Percentiles rank a stretch among this genome's conserved stretches.
phyloP scores from a whole-genome alignment of 2,888 invertebrate species.

The Oeneis ivallda region DNA sequence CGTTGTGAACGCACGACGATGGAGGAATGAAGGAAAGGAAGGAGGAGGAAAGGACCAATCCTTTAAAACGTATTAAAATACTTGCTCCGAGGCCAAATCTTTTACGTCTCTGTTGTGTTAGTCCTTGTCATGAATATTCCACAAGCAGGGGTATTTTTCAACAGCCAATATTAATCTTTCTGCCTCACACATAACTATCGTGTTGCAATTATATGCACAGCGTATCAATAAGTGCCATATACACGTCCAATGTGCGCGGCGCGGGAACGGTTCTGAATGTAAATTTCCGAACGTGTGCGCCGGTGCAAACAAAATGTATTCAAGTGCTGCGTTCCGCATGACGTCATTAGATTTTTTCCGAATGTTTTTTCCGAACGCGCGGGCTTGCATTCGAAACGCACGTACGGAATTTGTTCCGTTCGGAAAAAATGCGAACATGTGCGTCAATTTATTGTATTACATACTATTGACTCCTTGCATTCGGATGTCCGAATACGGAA shows the following conservation, averaged over 20 bases:
- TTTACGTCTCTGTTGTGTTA: neutral
- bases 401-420: slow-evolving; percentile 17
- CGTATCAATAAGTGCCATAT: slow-evolving; percentile 19
- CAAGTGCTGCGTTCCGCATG: slow-evolving; percentile 35
- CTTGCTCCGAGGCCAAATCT: neutral
- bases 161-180: slow-evolving; percentile 1
- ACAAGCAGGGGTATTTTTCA: slow-evolving; percentile 3
- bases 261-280: too few relatives aligned
- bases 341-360: slow-evolving; percentile 37
- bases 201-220: slow-evolving; percentile 11
- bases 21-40: too few relatives aligned
- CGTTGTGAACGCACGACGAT: too few relatives aligned
- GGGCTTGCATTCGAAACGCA: slow-evolving; percentile 21
- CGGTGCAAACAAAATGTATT: slow-evolving; percentile 38
- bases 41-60: too few relatives aligned
- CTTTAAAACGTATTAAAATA: neutral
- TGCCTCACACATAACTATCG: neutral
- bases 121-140: neutral
- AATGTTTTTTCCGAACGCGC: slow-evolving; percentile 29
- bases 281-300: too few relatives aligned
- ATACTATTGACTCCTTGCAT: slow-evolving; percentile 16
- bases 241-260: too few relatives aligned
- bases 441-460: slow-evolving; percentile 19
- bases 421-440: slow-evolving; percentile 16
- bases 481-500: slow-evolving; percentile 21